A percentile compares a stretch with the other conserved stretches of the same genome.
phyloP scores from a whole-genome alignment of 2,113 vertebrate species.

The Corythornis madagascariensis region DNA sequence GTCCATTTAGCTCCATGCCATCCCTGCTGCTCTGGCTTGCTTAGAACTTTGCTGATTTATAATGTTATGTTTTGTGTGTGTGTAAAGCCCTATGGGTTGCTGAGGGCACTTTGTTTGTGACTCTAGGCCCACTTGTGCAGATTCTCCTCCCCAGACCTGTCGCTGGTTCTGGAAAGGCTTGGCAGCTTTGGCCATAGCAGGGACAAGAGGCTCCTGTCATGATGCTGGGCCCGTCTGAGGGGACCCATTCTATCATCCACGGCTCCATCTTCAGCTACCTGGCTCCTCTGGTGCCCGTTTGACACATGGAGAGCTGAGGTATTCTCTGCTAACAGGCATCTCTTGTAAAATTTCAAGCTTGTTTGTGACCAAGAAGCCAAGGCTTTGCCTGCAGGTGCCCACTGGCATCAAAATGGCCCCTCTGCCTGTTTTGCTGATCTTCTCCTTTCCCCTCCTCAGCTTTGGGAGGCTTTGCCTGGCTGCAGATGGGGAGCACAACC shows the following conservation, averaged over 20 bases:
- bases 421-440: neutral
- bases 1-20: accelerated
- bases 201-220: neutral
- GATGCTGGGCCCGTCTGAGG: neutral
- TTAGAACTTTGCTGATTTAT: neutral
- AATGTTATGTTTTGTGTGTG: neutral
- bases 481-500: neutral
- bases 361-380: neutral
- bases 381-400: accelerated
- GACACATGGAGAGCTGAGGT: neutral
- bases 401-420: neutral
- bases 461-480: neutral
- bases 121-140: neutral
- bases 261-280: neutral
- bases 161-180: neutral
- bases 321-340: neutral
- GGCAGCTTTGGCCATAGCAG: no score
- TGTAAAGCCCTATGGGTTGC: neutral
- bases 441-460: neutral
- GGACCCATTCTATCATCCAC: accelerated
- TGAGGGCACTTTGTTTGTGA: neutral
- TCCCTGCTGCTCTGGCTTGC: neutral
- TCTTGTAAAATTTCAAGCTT: neutral
- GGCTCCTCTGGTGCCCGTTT: accelerated
- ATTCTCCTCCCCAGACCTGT: neutral